phyloP scores from a whole-genome alignment of 2,888 invertebrate genomes.

The Harpalus rubripes region DNA sequence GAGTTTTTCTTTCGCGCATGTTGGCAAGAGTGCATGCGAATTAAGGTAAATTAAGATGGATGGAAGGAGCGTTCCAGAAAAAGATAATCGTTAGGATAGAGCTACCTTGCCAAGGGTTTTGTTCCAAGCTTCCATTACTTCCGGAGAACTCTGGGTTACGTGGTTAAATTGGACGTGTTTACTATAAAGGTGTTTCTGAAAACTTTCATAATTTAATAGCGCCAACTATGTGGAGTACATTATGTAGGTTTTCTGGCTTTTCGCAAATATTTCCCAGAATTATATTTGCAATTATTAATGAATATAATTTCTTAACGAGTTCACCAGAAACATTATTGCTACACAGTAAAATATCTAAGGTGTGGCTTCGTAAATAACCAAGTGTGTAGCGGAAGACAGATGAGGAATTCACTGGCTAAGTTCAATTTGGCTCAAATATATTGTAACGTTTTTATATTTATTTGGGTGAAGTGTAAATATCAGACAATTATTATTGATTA shows the following conservation, averaged over 20 bases:
- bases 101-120: background rate
- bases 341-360: no score
- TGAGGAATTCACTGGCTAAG: no score
- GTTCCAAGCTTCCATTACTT: no score
- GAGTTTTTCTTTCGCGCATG: background rate
- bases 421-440: no score
- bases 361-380: no score
- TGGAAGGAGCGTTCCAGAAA: conserved; percentile 27
- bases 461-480: no score
- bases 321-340: no score
- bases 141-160: no score
- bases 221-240: background rate
- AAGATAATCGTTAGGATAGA: conserved; percentile 42
- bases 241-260: background rate
- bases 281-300: background rate
- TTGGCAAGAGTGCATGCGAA: conserved; percentile 50
- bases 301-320: no score
- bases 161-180: background rate
- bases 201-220: background rate
- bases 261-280: background rate
- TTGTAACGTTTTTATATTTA: no score
- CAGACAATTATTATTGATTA: no score
- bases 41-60: conserved; percentile 58
- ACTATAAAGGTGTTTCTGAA: background rate
- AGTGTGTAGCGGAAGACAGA: no score